Evolutionary conservation across 2,888 invertebrate genomes (phyloP).

Genomic region (Teinopalpus imperialis): DNA sequence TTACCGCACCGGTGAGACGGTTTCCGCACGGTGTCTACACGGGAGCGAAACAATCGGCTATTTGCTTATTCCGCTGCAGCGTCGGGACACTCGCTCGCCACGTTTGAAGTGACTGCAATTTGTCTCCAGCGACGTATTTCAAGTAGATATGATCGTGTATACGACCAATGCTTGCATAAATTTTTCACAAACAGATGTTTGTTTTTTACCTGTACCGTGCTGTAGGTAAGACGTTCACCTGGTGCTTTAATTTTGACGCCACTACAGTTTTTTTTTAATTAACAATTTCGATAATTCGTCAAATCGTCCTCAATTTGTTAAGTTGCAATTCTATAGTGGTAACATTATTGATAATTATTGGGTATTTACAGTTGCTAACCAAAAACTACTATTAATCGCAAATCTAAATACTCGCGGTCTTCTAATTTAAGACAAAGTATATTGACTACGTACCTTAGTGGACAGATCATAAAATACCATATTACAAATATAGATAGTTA

Average conservation of each 20-base stretch:
- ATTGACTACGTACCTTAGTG: too few species aligned
- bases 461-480: too few species aligned
- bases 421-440: too few species aligned
- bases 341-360: too few species aligned
- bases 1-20: constrained; percentile 49
- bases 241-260: constrained; percentile 46
- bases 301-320: constrained; percentile 34
- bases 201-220: constrained; percentile 59
- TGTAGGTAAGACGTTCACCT: constrained; percentile 71
- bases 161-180: constrained; percentile 64
- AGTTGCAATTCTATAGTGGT: too few species aligned
- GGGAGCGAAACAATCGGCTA: constrained; percentile 59
- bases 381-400: too few species aligned
- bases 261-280: constrained; percentile 65
- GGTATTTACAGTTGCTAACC: too few species aligned
- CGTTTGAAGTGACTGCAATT: constrained; percentile 76
- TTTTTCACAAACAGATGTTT: constrained; percentile 67
- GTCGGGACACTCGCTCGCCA: constrained; percentile 55
- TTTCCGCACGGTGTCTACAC: constrained; percentile 39
- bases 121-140: constrained; percentile 71
- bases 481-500: too few species aligned
- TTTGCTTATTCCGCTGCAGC: constrained; percentile 61
- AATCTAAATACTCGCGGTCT: too few species aligned
- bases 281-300: constrained; percentile 62
- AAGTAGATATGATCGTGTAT: constrained; percentile 77